Percentiles rank a stretch among this genome's conserved stretches.
phyloP scores from a whole-genome alignment of 2,888 invertebrate species.

The Sycophila texana region DNA sequence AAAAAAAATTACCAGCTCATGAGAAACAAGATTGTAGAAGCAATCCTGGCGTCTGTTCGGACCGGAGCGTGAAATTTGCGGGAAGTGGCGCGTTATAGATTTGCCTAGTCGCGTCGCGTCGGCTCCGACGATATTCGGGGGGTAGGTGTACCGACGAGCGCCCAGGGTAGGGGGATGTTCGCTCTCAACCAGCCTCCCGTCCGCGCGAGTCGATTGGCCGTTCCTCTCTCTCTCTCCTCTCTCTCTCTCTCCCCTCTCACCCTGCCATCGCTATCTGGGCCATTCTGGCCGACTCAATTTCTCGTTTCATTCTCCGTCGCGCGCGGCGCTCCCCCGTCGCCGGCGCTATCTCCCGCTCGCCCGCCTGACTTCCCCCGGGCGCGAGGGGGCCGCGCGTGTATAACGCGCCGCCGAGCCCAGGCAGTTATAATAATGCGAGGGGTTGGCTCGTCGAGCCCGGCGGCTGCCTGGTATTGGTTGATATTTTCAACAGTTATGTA shows the following conservation, averaged over 20 bases:
- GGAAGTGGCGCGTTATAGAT: slow-evolving; percentile 26
- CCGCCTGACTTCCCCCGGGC: slow-evolving; percentile 73
- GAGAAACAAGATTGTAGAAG: background rate
- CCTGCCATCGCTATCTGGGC: slow-evolving; percentile 63
- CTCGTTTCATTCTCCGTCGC: slow-evolving; percentile 74
- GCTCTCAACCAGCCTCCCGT: background rate
- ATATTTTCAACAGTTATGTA: slow-evolving; percentile 76
- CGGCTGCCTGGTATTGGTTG: slow-evolving; percentile 71
- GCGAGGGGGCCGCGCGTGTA: slow-evolving; percentile 69
- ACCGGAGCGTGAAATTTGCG: slow-evolving; percentile 37
- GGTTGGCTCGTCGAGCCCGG: slow-evolving; percentile 14
- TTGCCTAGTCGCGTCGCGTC: slow-evolving; percentile 16
- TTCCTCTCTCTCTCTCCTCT: slow-evolving; percentile 50
- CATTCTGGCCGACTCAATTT: slow-evolving; percentile 74
- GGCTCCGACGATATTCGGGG: background rate
- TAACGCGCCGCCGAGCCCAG: slow-evolving; percentile 68
- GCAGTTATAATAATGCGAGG: slow-evolving; percentile 73
- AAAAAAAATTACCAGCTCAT: too few relatives aligned
- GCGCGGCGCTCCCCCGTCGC: slow-evolving; percentile 34
- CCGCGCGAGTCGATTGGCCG: slow-evolving; percentile 44
- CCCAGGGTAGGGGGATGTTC: background rate
- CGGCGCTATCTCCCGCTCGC: slow-evolving; percentile 72
- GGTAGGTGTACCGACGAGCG: background rate
- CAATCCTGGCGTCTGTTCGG: background rate
- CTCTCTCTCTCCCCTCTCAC: too few relatives aligned